Conservation (phyloP, 1,140 invertebrate genomes). For the Drosophila funebris region DNA sequence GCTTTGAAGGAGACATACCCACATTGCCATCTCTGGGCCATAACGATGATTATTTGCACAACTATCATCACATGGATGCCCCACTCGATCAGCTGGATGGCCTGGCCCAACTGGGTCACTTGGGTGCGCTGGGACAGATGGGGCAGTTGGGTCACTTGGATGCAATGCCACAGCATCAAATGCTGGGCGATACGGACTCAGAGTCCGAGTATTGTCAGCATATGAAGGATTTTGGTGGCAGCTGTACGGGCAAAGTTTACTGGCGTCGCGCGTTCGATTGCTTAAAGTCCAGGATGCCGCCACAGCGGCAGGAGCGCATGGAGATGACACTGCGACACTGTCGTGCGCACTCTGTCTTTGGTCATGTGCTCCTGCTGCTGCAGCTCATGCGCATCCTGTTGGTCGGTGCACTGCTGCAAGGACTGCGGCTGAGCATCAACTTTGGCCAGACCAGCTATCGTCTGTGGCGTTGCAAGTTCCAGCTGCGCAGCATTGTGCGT, state of each 20-base stretch:
- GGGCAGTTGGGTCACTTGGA: not conserved
- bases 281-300: constrained; percentile 19
- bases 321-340: not conserved
- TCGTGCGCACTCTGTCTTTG: not conserved
- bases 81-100: not conserved
- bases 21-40: not conserved
- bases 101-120: not conserved
- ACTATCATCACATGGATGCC: not conserved
- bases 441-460: constrained; percentile 18
- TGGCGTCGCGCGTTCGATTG: constrained; percentile 19
- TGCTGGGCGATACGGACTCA: constrained; percentile 42
- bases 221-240: not conserved
- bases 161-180: not conserved
- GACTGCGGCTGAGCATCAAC: not conserved
- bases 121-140: not conserved
- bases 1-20: constrained; percentile 21
- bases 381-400: constrained; percentile 26
- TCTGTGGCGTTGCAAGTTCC: constrained; percentile 44
- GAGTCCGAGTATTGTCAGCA: constrained; percentile 35
- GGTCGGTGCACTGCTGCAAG: not conserved
- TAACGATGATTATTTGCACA: not conserved
- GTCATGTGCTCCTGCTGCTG: constrained; percentile 43
- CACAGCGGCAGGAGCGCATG: constrained; percentile 30
- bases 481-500: constrained; percentile 48
- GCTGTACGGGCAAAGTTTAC: not conserved